Evolutionary conservation across 2,888 invertebrate species (phyloP).

Genomic region (Hofmannophila pseudospretella): DNA sequence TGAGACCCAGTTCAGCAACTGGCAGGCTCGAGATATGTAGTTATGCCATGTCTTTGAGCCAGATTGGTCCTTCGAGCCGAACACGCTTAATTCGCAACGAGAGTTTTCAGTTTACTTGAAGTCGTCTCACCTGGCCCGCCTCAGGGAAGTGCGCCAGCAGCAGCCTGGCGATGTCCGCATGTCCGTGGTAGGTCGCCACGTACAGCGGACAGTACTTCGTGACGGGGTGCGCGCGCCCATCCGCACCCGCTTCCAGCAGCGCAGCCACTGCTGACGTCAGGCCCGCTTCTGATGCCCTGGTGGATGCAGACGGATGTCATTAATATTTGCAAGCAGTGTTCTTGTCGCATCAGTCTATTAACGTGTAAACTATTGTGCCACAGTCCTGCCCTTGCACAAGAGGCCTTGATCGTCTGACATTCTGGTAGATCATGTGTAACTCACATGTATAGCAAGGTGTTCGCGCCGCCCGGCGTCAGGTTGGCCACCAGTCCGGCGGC

Average conservation of each 20-base stretch:
- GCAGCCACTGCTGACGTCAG: constrained; percentile 86
- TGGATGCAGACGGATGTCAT: no score
- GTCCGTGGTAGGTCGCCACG: constrained; percentile 92
- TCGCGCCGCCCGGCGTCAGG: constrained; percentile 91
- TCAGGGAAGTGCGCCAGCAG: constrained; percentile 90
- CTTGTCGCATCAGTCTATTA: no score
- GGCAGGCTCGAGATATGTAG: no score
- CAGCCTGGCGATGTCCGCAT: constrained; percentile 85
- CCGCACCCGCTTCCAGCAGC: constrained; percentile 89
- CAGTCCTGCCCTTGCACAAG: no score
- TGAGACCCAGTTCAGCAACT: no score
- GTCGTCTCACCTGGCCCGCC: constrained; percentile 86
- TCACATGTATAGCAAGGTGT: constrained; percentile 91
- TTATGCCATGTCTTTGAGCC: no score
- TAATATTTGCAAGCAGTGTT: no score
- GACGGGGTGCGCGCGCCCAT: constrained; percentile 92
- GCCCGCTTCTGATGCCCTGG: constrained; percentile 80
- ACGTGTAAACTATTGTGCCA: no score
- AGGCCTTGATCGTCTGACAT: no score
- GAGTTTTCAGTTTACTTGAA: no score
- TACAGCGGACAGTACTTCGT: constrained; percentile 96
- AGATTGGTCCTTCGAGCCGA: no score
- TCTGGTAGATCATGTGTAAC: constrained; percentile 45
- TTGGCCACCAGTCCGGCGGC: constrained; percentile 88
- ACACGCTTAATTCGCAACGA: no score